A percentile compares a stretch with the other conserved stretches of the same genome.
Evolutionary conservation across 2,888 invertebrate species (phyloP).

Genomic region (Lepidocyrtinus sp.): DNA sequence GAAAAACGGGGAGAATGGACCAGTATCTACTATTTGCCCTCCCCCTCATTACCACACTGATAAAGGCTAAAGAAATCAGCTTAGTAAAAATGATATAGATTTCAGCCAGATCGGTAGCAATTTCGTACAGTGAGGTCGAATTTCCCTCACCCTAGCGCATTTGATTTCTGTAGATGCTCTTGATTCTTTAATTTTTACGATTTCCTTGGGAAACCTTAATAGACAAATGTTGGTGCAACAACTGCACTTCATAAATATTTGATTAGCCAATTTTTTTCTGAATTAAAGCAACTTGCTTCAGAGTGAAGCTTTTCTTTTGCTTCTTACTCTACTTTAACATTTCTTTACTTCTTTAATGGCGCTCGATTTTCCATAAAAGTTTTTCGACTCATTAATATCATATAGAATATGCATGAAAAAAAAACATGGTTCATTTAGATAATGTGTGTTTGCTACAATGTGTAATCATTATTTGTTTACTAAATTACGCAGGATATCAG

Average conservation of each 20-base stretch:
- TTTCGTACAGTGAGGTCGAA: not conserved
- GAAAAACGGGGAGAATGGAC: conserved; percentile 6
- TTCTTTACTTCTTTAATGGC: conserved; percentile 25
- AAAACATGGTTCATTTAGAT: conserved; percentile 57
- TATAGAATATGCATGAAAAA: conserved; percentile 29
- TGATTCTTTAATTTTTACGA: conserved; percentile 7
- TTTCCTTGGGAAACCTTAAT: conserved; percentile 7
- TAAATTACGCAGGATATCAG: conserved; percentile 33
- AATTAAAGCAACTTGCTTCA: conserved; percentile 30
- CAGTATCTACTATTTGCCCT: not conserved
- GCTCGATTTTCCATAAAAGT: conserved; percentile 42
- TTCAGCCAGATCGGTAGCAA: not conserved
- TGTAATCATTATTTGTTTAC: conserved; percentile 54
- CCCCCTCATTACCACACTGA: conserved; percentile 12
- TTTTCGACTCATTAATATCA: conserved; percentile 21
- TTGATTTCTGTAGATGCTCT: no score
- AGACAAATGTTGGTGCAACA: conserved; percentile 18
- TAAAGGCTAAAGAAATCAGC: conserved; percentile 5
- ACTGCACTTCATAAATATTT: conserved; percentile 59
- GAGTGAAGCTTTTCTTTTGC: conserved; percentile 10
- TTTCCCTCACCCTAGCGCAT: conserved; percentile 1
- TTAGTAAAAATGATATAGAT: conserved; percentile 5
- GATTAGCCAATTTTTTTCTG: conserved; percentile 54
- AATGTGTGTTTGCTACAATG: conserved; percentile 36
- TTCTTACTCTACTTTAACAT: not conserved